A percentile compares a stretch with the other conserved stretches of the same genome.
These are phyloP conservation scores for Boloria euphrosyne DNA, from an alignment of 2,888 invertebrate genomes.

Conservation along the genomic window DNA sequence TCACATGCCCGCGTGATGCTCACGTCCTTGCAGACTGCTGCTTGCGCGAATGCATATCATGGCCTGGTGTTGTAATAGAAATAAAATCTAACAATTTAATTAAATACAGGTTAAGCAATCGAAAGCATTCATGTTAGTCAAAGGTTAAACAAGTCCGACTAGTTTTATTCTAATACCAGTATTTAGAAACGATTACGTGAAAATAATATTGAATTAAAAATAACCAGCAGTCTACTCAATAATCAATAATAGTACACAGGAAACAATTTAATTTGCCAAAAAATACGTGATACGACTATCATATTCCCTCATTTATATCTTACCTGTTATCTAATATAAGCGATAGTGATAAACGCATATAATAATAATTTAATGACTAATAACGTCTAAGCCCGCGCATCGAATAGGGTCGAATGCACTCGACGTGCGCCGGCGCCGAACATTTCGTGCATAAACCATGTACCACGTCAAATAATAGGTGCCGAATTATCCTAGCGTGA, in stretches of 20 bases:
- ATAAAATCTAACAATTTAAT: constrained; percentile 47
- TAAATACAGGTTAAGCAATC: constrained; percentile 34
- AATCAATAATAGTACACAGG: too few relatives aligned
- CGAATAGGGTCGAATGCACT: constrained; percentile 62
- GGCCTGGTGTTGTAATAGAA: constrained; percentile 40
- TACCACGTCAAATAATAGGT: constrained; percentile 1
- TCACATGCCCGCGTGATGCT: constrained; percentile 66
- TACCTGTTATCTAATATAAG: constrained; percentile 30
- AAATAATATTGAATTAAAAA: too few relatives aligned
- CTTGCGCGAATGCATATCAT: constrained; percentile 33
- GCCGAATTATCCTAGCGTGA: constrained; percentile 10
- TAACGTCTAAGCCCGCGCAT: constrained; percentile 45
- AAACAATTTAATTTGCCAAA: constrained; percentile 7
- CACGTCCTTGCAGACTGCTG: constrained; percentile 58
- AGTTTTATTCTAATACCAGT: too few relatives aligned
- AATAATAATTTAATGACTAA: constrained; percentile 34
- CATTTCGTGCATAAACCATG: constrained; percentile 52
- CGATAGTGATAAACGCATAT: constrained; percentile 29
- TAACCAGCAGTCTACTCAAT: too few relatives aligned
- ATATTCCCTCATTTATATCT: constrained; percentile 24
- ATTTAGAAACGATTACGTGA: too few relatives aligned
- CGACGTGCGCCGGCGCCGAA: constrained; percentile 66
- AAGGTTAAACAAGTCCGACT: constrained; percentile 1
- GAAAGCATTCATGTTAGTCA: constrained; percentile 5
- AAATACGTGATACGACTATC: constrained; percentile 4